phyloP scores from a whole-genome alignment of 1,140 invertebrate species.

The Acyrthosiphon pisum region DNA sequence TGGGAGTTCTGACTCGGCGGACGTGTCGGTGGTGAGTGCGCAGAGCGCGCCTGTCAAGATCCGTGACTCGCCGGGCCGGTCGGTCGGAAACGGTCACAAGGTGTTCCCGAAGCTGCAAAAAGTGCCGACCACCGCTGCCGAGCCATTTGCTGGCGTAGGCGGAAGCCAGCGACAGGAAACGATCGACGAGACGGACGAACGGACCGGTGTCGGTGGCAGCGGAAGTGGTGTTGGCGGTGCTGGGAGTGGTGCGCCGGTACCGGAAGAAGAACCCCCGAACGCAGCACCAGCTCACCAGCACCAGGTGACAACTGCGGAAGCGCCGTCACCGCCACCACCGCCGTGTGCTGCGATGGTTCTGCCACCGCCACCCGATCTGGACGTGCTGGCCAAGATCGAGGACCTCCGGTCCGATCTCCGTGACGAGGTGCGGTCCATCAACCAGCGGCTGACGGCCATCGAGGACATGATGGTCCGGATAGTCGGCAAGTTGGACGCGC shows the following conservation, averaged over 20 bases:
- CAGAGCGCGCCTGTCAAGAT: slow-evolving; percentile 65
- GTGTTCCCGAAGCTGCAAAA: slow-evolving; percentile 76
- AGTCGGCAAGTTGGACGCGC: slow-evolving; percentile 59
- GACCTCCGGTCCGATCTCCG: slow-evolving; percentile 59
- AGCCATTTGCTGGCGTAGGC: slow-evolving; percentile 60
- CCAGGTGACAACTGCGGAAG: slow-evolving; percentile 60
- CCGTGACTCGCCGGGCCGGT: slow-evolving; percentile 62
- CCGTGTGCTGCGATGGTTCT: slow-evolving; percentile 62
- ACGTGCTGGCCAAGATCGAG: slow-evolving; percentile 54
- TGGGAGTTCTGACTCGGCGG: slow-evolving; percentile 71
- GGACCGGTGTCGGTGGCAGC: slow-evolving; percentile 62
- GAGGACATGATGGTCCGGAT: slow-evolving; percentile 59
- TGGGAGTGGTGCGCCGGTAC: slow-evolving; percentile 61
- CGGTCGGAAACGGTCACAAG: slow-evolving; percentile 71
- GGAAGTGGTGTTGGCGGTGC: slow-evolving; percentile 66
- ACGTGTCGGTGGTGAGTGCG: slow-evolving; percentile 64
- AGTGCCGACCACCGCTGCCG: slow-evolving; percentile 62
- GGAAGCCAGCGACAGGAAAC: slow-evolving; percentile 74
- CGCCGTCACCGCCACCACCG: slow-evolving; percentile 62
- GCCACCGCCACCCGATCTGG: slow-evolving; percentile 54
- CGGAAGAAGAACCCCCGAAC: slow-evolving; percentile 61
- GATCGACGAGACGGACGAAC: slow-evolving; percentile 80
- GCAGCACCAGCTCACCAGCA: slow-evolving; percentile 52
- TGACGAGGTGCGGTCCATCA: slow-evolving; percentile 62
- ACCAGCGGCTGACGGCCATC: slow-evolving; percentile 56